Conservation (phyloP, 2,113 vertebrate genomes). For the Rhineura floridana region DNA sequence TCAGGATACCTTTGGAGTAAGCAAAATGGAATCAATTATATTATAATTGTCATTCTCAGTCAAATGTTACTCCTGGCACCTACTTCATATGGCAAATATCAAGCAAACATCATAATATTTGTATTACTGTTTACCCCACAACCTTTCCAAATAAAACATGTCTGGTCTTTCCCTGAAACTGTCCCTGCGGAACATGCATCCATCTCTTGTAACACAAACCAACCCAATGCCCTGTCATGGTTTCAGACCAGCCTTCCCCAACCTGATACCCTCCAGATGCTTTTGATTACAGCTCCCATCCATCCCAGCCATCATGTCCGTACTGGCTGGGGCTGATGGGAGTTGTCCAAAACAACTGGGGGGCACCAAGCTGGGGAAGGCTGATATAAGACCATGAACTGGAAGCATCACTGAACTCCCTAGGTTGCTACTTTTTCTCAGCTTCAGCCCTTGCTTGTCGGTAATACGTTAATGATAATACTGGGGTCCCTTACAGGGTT, state of each 20-base stretch:
- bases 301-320: no score
- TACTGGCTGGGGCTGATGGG: no score
- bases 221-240: neutral
- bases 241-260: no score
- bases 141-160: neutral
- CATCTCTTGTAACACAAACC: neutral
- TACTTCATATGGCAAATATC: neutral
- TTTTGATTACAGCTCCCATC: no score
- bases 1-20: neutral
- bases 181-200: neutral
- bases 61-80: neutral
- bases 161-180: neutral
- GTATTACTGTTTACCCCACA: neutral
- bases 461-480: neutral
- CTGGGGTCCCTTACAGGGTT: neutral
- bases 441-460: neutral
- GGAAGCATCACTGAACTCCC: neutral
- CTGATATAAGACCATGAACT: neutral
- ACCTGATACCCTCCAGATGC: no score
- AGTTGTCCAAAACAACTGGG: no score
- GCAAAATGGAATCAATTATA: slow-evolving; percentile 10
- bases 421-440: neutral
- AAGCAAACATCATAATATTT: neutral
- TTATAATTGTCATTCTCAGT: neutral
- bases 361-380: no score